Evolutionary conservation across 2,113 vertebrate genomes (phyloP).

Genomic region (Monopterus albus): DNA sequence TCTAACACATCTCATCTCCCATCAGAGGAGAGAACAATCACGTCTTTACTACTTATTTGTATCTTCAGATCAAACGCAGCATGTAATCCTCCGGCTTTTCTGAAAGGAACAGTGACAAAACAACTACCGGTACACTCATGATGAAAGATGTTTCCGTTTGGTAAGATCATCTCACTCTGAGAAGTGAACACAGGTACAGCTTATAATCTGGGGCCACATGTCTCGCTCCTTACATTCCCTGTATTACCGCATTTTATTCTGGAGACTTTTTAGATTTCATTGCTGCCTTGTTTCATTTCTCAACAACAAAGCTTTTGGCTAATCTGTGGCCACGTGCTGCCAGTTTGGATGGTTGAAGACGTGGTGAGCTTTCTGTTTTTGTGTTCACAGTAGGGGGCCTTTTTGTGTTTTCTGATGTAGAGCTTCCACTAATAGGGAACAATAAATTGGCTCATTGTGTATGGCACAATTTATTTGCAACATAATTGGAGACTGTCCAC

Average conservation of each 20-base stretch:
- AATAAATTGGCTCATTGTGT: slow-evolving; percentile 59
- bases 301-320: slow-evolving; percentile 64
- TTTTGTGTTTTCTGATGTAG: slow-evolving; percentile 32
- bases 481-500: slow-evolving; percentile 65
- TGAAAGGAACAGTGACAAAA: not conserved
- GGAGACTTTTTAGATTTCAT: slow-evolving; percentile 1
- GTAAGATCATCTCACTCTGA: not conserved
- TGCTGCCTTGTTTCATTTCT: slow-evolving; percentile 31
- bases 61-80: slow-evolving; percentile 15
- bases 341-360: slow-evolving; percentile 70
- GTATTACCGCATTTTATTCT: slow-evolving; percentile 2
- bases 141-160: slow-evolving; percentile 33
- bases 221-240: not conserved
- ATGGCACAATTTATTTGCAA: slow-evolving; percentile 26
- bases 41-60: slow-evolving; percentile 35
- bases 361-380: slow-evolving; percentile 67
- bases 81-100: slow-evolving; percentile 32
- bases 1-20: slow-evolving; percentile 11
- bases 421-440: slow-evolving; percentile 54
- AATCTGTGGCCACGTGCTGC: slow-evolving; percentile 53
- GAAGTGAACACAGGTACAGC: slow-evolving; percentile 20
- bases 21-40: slow-evolving; percentile 28
- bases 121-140: slow-evolving; percentile 4
- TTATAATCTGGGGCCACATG: slow-evolving; percentile 23
- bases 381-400: slow-evolving; percentile 69